Percentiles rank a stretch among this genome's conserved stretches.
Conservation (phyloP, 2,113 vertebrate species). For the Megalops atlanticus region DNA sequence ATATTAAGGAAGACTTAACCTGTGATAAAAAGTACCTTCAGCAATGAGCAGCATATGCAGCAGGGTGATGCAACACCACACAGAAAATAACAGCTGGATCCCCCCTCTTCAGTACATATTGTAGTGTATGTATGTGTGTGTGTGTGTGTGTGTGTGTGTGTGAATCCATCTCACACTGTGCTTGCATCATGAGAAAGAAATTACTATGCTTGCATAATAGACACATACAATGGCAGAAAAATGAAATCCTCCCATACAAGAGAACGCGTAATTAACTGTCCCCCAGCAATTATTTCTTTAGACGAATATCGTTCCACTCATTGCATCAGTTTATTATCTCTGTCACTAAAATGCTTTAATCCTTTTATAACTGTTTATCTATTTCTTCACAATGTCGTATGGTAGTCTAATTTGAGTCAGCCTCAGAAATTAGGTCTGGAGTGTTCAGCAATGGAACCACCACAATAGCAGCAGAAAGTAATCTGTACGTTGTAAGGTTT, state of each 20-base stretch:
- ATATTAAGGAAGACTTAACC: neutral
- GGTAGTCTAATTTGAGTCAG: neutral
- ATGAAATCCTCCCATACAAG: slow-evolving; percentile 12
- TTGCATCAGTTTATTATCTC: neutral
- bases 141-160: neutral
- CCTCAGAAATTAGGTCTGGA: neutral
- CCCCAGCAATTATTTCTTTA: neutral
- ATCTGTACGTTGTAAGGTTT: neutral
- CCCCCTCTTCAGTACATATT: neutral
- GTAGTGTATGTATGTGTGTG: neutral
- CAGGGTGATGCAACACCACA: neutral
- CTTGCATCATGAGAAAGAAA: neutral
- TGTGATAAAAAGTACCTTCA: neutral
- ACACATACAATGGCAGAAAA: slow-evolving; percentile 8
- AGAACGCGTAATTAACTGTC: neutral
- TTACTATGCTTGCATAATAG: neutral
- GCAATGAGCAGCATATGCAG: neutral
- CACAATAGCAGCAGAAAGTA: neutral
- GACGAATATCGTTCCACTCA: slow-evolving; percentile 4
- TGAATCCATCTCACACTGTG: neutral
- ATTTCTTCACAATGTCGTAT: neutral
- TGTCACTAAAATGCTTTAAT: neutral
- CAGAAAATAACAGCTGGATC: neutral
- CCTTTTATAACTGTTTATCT: neutral
- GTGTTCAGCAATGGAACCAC: neutral